phyloP scores from a whole-genome alignment of 2,113 vertebrate species.

The Thalassoma bifasciatum region DNA sequence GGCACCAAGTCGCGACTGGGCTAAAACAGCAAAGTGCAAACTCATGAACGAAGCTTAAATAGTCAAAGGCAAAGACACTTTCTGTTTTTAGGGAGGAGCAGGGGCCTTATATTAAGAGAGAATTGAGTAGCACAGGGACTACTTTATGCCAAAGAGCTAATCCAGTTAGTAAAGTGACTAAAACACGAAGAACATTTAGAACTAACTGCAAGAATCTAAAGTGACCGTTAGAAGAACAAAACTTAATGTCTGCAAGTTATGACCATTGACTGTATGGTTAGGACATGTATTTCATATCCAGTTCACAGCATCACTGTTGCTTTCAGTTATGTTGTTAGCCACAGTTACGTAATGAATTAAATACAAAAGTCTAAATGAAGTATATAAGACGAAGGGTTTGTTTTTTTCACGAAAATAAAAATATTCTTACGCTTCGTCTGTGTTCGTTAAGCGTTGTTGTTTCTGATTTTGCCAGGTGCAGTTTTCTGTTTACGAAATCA shows the following conservation, averaged over 20 bases:
- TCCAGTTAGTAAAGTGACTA: not conserved
- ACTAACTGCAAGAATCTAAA: no score
- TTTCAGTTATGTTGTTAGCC: not conserved
- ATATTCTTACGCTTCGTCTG: not conserved
- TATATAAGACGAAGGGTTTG: not conserved
- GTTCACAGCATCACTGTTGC: no score
- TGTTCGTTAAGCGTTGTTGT: not conserved
- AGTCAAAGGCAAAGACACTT: no score
- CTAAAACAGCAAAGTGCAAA: no score
- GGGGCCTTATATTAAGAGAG: not conserved
- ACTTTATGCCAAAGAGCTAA: not conserved
- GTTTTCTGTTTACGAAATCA: not conserved
- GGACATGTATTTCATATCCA: no score
- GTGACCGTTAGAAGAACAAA: no score
- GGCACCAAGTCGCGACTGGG: no score
- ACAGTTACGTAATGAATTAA: not conserved
- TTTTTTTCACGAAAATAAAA: not conserved
- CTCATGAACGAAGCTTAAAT: no score
- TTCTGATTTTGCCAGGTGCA: not conserved
- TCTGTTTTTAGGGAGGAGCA: not conserved
- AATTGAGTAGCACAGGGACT: no score
- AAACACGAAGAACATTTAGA: no score
- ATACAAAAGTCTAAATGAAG: not conserved
- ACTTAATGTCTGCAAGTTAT: not conserved
- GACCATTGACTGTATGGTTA: no score